Percentiles rank a stretch among this genome's conserved stretches.
These are phyloP conservation scores for Dascyllus trimaculatus DNA, from an alignment of 2,113 vertebrate genomes.

Conservation along the genomic window DNA sequence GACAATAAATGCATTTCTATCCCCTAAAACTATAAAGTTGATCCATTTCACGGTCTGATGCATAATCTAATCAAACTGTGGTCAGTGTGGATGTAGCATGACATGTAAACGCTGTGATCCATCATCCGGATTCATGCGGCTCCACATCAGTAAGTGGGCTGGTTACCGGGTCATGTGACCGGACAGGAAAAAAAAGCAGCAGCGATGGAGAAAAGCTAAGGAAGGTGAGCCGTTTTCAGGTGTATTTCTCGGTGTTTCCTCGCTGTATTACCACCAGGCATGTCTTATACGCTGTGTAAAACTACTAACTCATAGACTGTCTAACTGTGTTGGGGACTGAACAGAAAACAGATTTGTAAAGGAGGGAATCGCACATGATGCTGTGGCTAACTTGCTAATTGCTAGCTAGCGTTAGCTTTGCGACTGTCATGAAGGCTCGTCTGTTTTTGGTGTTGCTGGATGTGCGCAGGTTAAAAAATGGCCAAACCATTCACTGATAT, in stretches of 20 bases:
- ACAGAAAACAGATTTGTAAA: rapidly evolving
- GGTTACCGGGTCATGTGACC: conserved; percentile 69
- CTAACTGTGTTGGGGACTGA: background rate
- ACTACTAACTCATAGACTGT: background rate
- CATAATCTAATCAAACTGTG: background rate
- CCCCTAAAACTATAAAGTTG: background rate
- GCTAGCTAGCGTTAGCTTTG: conserved; percentile 55
- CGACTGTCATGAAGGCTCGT: conserved; percentile 18
- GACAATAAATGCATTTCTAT: background rate
- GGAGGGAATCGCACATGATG: conserved; percentile 12
- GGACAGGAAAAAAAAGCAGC: conserved; percentile 21
- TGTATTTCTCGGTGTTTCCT: background rate
- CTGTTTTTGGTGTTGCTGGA: background rate
- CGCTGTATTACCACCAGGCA: rapidly evolving
- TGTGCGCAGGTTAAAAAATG: background rate
- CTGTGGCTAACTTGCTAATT: conserved; percentile 56
- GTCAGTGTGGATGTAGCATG: background rate
- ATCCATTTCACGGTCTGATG: background rate
- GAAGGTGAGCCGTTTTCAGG: conserved; percentile 72
- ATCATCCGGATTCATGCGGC: background rate
- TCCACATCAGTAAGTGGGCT: conserved; percentile 16
- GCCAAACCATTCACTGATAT: background rate
- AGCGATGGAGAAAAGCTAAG: conserved; percentile 81
- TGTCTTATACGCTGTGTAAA: rapidly evolving
- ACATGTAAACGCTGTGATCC: conserved; percentile 2